Evolutionary conservation across 2,113 vertebrate species (phyloP).

Genomic region (Sinocyclocheilus anophthalmus): DNA sequence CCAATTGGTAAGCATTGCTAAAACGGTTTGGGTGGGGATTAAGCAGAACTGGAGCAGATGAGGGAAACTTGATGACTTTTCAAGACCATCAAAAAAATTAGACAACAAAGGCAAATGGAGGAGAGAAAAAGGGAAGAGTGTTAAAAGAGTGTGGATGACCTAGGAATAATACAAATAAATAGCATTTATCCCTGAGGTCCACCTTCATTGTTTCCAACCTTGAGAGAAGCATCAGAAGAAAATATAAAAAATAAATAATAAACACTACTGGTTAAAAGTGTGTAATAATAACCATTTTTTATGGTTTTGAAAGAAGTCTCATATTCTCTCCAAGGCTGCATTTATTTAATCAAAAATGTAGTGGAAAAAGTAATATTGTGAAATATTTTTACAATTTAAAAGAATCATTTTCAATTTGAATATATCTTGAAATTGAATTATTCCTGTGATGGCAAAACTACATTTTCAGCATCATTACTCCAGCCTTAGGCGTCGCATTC

Average conservation of each 20-base stretch:
- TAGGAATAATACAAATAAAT: conserved; percentile 28
- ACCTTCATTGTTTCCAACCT: conserved; percentile 33
- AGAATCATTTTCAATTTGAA: too few species aligned
- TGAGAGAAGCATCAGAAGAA: conserved; percentile 41
- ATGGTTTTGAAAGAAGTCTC: neutral
- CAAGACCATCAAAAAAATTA: neutral
- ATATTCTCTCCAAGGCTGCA: neutral
- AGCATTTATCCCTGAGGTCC: conserved; percentile 56
- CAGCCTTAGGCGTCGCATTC: too few species aligned
- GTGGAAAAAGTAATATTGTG: neutral
- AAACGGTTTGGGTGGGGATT: conserved; percentile 79
- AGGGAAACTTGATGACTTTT: neutral
- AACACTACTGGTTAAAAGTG: neutral
- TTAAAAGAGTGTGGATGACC: neutral
- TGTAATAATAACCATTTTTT: neutral
- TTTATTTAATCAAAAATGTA: neutral
- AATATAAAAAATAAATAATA: neutral
- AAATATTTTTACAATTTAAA: neutral
- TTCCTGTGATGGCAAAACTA: neutral
- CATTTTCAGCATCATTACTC: neutral
- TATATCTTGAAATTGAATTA: too few species aligned
- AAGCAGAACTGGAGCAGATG: conserved; percentile 46
- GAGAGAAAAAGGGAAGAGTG: neutral
- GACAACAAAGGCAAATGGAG: neutral
- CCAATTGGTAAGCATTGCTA: conserved; percentile 78